These are phyloP conservation scores for Anastatus disparis DNA, from an alignment of 1,140 invertebrate genomes.

Conservation along the genomic window DNA sequence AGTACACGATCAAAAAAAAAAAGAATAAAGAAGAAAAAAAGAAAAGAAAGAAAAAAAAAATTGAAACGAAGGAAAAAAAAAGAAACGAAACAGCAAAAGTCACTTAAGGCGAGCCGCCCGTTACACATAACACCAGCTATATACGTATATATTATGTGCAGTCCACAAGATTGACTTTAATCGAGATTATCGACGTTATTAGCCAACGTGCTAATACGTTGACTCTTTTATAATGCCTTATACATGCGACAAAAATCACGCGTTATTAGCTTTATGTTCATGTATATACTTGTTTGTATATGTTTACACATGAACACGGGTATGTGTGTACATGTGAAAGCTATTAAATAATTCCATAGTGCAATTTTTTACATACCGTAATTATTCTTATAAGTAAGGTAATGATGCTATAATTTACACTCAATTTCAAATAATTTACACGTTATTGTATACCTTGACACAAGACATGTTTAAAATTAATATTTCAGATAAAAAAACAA, in stretches of 20 bases:
- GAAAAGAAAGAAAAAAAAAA: constrained; percentile 5
- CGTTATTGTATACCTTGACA: too few species aligned
- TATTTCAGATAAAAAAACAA: too few species aligned
- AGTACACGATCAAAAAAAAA: too few species aligned
- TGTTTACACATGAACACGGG: too few species aligned
- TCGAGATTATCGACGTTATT: constrained; percentile 36
- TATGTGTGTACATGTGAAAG: too few species aligned
- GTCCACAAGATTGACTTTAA: constrained; percentile 23
- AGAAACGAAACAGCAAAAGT: constrained; percentile 38
- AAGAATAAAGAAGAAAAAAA: not conserved
- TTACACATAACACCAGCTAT: too few species aligned
- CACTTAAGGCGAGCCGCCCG: constrained; percentile 38
- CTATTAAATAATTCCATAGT: constrained; percentile 56
- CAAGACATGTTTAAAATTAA: too few species aligned
- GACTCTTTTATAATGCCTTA: not conserved
- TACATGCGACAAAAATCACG: not conserved
- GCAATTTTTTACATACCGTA: constrained; percentile 51
- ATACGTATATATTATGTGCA: too few species aligned
- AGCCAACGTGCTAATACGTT: constrained; percentile 42
- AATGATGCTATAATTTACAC: too few species aligned
- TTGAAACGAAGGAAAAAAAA: constrained; percentile 20
- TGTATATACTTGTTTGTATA: too few species aligned
- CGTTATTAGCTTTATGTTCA: constrained; percentile 47
- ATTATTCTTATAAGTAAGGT: too few species aligned
- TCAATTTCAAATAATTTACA: too few species aligned